Conservation (phyloP, 2,888 invertebrate genomes). For the Amphipoea lucens region DNA sequence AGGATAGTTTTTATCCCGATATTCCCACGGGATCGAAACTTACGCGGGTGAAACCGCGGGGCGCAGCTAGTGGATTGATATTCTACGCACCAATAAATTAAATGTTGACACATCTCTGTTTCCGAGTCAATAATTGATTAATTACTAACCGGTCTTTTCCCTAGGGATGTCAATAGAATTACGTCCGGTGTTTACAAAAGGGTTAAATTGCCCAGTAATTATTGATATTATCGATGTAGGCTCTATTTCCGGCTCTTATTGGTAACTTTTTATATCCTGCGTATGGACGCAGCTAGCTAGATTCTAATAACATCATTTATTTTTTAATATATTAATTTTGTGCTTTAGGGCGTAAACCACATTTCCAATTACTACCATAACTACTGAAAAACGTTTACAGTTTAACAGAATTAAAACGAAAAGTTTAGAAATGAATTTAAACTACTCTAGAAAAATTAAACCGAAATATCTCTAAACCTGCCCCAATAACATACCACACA, state of each 20-base stretch:
- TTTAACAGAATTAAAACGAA: neutral
- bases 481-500: slow-evolving; percentile 44
- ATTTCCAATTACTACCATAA: neutral
- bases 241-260: slow-evolving; percentile 18
- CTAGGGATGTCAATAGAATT: slow-evolving; percentile 30
- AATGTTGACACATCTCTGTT: neutral
- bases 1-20: too few species aligned
- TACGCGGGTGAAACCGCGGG: too few species aligned
- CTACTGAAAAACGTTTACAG: too few species aligned
- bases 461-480: neutral
- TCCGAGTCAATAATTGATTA: slow-evolving; percentile 9
- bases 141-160: slow-evolving; percentile 7
- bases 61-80: too few species aligned
- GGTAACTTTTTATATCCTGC: neutral
- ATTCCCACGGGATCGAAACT: too few species aligned
- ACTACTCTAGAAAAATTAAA: neutral
- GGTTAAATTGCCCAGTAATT: slow-evolving; percentile 37
- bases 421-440: neutral
- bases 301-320: too few species aligned
- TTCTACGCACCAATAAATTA: neutral
- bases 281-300: neutral
- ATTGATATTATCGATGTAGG: slow-evolving; percentile 23
- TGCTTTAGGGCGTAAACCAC: neutral
- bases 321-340: too few species aligned
- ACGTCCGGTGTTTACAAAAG: slow-evolving; percentile 10